Conservation (phyloP, 2,113 vertebrate genomes). For the Prunella fulvescens region DNA sequence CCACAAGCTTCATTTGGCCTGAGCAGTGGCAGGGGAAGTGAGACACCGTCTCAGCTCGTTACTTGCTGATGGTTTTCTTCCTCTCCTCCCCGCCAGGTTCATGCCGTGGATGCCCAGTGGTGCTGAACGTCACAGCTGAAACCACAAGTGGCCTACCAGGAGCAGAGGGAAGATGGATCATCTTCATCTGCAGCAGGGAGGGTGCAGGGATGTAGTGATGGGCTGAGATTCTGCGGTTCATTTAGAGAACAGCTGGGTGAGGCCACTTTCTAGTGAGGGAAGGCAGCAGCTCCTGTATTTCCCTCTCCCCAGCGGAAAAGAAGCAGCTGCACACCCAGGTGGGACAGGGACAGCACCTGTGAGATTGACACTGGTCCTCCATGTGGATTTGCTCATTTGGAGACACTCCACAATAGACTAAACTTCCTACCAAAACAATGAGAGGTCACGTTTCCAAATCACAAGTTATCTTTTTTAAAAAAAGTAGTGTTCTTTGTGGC, state of each 20-base stretch:
- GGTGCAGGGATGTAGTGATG: neutral
- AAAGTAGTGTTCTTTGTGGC: neutral
- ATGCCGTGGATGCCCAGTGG: neutral
- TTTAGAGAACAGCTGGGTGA: neutral
- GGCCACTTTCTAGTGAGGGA: neutral
- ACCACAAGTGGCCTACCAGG: neutral
- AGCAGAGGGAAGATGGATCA: neutral
- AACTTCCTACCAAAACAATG: neutral
- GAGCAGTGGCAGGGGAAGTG: neutral
- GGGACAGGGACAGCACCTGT: neutral
- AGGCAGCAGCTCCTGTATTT: neutral
- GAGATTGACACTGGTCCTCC: neutral
- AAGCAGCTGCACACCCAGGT: rapidly evolving
- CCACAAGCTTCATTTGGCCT: neutral
- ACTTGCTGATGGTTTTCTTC: neutral
- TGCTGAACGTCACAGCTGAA: neutral
- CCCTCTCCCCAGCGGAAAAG: neutral
- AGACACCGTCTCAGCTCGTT: rapidly evolving
- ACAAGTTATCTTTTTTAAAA: neutral
- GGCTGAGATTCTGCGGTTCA: neutral
- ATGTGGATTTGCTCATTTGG: neutral
- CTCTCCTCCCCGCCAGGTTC: neutral
- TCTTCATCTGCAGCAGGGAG: neutral
- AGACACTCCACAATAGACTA: neutral
- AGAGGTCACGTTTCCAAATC: neutral